Evolutionary conservation across 2,113 vertebrate species (phyloP), one percentile per base, ranked within the genome.

Genomic region (Emydura subglobosa): DNA sequence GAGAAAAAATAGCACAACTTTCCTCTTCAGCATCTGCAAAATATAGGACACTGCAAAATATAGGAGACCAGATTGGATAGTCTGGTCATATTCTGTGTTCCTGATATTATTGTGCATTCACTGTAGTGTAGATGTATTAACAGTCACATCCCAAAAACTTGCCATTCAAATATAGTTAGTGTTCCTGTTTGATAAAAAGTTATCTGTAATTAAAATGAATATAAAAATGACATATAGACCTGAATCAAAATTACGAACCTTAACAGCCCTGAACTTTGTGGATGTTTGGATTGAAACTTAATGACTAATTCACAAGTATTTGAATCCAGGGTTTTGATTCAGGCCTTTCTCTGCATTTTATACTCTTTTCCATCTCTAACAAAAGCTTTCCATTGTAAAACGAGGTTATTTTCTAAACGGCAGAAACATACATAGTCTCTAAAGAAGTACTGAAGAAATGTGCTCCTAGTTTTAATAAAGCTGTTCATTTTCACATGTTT

Each of bases 281-380:
- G 49, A 90, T 83, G 7, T 34, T 2, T 22, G 5, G 7, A 85
- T 95, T 84, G 89, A 47, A 89, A 89, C 4, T 4, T 86, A 50
- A 10, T 61, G 83, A 85, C 39, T 21, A 79, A 47, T 95, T 61
- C 14, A 16, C 10, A 21, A 0, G 2, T 54, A 88, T 51, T 79
- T 7, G 7, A 79, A 93, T 24, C 44, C n/a, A 57, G 17, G 3
- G 3, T 86, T 95, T 84, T 91, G 12, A 83, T 31, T 74, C 6
- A 1, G 1, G n/a, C 65, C 27, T 21, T 88, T 91, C 4, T 0
- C 65, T 83, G 74, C 0, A 0, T 81, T 53, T 88, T 65, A 12
- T 34, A 82, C 0, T 2, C 54, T 83, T 90, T 90, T 79, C 87
- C 47, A 68, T n/a, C 76, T 9, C 47, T 68, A 76, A 49, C 34